Evolutionary conservation across 2,113 vertebrate species (phyloP).

Genomic region (Plestiodon gilberti): DNA sequence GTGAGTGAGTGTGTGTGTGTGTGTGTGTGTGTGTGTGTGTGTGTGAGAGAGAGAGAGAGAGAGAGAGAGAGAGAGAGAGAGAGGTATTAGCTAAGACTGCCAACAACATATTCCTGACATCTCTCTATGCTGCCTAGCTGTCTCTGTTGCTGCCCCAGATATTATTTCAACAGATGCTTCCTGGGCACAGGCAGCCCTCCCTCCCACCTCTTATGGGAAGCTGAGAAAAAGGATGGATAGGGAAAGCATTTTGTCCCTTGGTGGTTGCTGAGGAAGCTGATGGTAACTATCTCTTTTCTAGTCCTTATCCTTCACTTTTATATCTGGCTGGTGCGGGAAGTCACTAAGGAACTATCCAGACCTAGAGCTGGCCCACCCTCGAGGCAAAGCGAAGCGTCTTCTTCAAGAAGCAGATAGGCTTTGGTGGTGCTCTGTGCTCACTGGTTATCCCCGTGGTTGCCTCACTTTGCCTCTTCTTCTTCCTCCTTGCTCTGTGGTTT

Average conservation of each 20-base stretch:
- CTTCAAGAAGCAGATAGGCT: no score
- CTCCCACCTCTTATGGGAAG: neutral
- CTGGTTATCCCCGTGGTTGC: no score
- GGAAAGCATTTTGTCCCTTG: conserved; percentile 1
- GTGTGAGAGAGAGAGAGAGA: no score
- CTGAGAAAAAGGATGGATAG: neutral
- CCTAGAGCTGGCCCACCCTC: no score
- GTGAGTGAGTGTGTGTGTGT: neutral
- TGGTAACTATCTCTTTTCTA: neutral
- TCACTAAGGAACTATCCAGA: conserved; percentile 1
- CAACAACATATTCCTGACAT: neutral
- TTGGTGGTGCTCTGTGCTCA: neutral
- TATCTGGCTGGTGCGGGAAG: neutral
- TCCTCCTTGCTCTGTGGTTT: no score
- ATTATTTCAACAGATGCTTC: neutral
- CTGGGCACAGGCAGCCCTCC: neutral
- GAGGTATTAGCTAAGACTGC: no score
- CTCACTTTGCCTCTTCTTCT: no score
- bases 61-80: no score
- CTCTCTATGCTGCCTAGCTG: neutral
- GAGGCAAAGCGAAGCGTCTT: no score
- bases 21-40: no score
- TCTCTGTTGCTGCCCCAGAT: neutral
- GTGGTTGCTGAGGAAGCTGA: neutral
- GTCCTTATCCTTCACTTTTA: neutral